phyloP scores from a whole-genome alignment of 2,797 vertebrate species.

The Syngnathus acus region DNA sequence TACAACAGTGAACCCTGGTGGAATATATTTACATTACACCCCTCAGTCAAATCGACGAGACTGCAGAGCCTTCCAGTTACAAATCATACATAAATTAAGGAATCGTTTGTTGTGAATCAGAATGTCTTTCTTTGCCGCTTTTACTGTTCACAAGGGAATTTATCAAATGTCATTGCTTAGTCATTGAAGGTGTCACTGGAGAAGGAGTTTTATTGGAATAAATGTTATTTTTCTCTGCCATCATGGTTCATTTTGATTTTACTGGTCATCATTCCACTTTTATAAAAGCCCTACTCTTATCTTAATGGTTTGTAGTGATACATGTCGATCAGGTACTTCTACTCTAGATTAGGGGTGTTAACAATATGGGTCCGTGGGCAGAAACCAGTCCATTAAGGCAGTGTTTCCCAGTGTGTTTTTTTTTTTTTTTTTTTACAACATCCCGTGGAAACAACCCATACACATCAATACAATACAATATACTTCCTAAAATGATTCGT shows the following conservation, averaged over 20 bases:
- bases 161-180: background rate
- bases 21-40: background rate
- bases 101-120: background rate
- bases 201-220: background rate
- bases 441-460: no score
- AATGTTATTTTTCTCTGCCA: background rate
- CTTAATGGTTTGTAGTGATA: background rate
- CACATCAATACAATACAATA: no score
- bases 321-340: no score
- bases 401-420: no score
- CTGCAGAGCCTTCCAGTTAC: background rate
- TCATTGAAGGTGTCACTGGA: background rate
- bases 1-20: constrained; percentile 1
- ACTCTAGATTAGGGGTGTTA: background rate
- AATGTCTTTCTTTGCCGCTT: background rate
- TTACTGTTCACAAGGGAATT: background rate
- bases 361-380: background rate
- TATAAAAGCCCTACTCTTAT: background rate
- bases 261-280: background rate
- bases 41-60: background rate
- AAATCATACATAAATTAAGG: background rate
- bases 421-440: no score
- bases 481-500: no score
- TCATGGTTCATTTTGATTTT: background rate
- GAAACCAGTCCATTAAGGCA: background rate